Evolutionary conservation across 2,113 vertebrate species (phyloP).

Genomic region (Micromys minutus): DNA sequence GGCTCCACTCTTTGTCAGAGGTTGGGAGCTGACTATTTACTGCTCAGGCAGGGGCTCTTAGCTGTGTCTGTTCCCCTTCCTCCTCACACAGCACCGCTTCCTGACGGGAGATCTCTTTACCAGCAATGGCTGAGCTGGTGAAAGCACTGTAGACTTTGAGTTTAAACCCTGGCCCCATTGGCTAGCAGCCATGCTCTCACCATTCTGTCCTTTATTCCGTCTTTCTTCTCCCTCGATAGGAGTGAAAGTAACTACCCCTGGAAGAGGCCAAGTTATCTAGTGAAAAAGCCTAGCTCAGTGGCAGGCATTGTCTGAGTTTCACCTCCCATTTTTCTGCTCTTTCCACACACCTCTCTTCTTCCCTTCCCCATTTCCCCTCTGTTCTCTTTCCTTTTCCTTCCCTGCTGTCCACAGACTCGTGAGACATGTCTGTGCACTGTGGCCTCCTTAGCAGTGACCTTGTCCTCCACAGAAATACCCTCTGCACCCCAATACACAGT

Average conservation of each 20-base stretch:
- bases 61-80: not conserved
- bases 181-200: not conserved
- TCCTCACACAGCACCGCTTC: not conserved
- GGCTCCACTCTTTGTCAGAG: conserved; percentile 14
- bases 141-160: not conserved
- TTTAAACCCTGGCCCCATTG: not conserved
- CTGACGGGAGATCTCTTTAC: not conserved
- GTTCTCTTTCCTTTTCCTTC: too few relatives aligned
- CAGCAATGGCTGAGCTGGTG: not conserved
- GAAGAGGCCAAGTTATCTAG: not conserved
- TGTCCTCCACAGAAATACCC: not conserved
- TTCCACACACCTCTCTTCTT: not conserved
- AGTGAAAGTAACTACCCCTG: not conserved
- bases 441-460: not conserved
- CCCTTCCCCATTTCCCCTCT: not conserved
- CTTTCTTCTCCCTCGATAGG: not conserved
- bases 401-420: not conserved
- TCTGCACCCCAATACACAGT: not conserved
- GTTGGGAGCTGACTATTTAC: conserved; percentile 14
- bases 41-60: not conserved
- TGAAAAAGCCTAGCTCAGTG: not conserved
- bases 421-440: not conserved
- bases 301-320: not conserved
- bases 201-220: not conserved
- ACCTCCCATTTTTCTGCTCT: not conserved